Evolutionary conservation across 2,888 invertebrate species (phyloP).

Genomic region (Empis livida): DNA sequence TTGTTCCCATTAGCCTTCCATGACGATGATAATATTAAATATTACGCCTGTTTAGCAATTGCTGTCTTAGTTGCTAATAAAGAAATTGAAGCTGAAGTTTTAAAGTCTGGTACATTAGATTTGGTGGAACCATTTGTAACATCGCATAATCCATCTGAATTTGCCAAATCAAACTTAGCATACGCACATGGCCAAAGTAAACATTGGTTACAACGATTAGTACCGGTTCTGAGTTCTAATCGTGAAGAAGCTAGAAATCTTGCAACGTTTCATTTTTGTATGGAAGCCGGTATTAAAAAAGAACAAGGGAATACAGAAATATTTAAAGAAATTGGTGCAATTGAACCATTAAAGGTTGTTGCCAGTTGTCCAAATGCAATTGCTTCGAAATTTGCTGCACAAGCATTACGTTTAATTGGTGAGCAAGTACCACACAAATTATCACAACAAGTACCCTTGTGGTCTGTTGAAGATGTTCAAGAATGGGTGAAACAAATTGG

Average conservation of each 20-base stretch:
- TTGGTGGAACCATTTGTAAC: conserved; percentile 95
- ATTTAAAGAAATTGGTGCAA: conserved; percentile 87
- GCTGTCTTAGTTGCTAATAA: conserved; percentile 93
- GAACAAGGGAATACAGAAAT: conserved; percentile 82
- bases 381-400: conserved; percentile 92
- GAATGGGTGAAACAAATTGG: conserved; percentile 99
- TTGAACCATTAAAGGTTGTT: conserved; percentile 88
- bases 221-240: conserved; percentile 88
- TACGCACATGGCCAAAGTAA: conserved; percentile 94
- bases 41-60: conserved; percentile 96
- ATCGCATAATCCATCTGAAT: conserved; percentile 86
- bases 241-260: conserved; percentile 91
- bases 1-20: conserved; percentile 94
- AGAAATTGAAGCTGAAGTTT: conserved; percentile 92
- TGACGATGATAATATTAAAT: conserved; percentile 92
- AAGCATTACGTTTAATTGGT: conserved; percentile 81
- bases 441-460: conserved; percentile 94
- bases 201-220: conserved; percentile 83
- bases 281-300: conserved; percentile 98
- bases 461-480: conserved; percentile 92
- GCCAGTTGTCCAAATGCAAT: conserved; percentile 97
- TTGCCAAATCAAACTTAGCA: conserved; percentile 81
- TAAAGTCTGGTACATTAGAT: conserved; percentile 91
- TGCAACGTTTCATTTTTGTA: conserved; percentile 96
- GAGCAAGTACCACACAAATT: conserved; percentile 96